Percentiles rank a stretch among this genome's conserved stretches.
Evolutionary conservation across 2,113 vertebrate genomes (phyloP).

Genomic region (Atractosteus spatula): DNA sequence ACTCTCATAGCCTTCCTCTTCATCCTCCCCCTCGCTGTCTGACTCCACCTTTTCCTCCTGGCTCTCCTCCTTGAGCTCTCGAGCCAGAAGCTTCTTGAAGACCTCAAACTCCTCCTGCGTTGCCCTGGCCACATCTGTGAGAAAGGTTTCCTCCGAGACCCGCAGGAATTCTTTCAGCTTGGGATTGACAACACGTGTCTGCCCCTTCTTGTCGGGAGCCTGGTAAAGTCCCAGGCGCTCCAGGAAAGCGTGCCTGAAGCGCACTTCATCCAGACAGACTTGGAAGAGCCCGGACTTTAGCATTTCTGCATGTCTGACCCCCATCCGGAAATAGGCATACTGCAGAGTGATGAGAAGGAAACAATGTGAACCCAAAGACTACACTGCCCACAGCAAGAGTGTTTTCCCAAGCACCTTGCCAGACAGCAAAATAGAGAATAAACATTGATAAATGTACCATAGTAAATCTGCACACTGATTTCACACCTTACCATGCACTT

Average conservation of each 20-base stretch:
- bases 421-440: too few species aligned
- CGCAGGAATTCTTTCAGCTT: constrained; percentile 69
- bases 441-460: too few species aligned
- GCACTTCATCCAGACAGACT: constrained; percentile 66
- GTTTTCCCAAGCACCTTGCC: too few species aligned
- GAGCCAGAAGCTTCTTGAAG: constrained; percentile 78
- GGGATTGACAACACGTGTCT: constrained; percentile 74
- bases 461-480: too few species aligned
- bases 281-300: constrained; percentile 69
- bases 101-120: constrained; percentile 76
- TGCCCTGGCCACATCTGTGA: constrained; percentile 63
- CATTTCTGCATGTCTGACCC: constrained; percentile 75
- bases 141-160: constrained; percentile 62
- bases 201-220: constrained; percentile 84
- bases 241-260: constrained; percentile 78
- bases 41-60: not conserved
- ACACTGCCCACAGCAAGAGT: not conserved
- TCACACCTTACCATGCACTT: too few species aligned
- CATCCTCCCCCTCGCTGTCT: constrained; percentile 18
- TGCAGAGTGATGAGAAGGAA: constrained; percentile 45
- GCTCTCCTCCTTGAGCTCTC: constrained; percentile 65
- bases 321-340: constrained; percentile 95
- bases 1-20: constrained; percentile 13
- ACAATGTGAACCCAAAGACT: not conserved
- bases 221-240: constrained; percentile 85